phyloP scores from a whole-genome alignment of 2,797 vertebrate species.

The Enteromius radiatus region DNA sequence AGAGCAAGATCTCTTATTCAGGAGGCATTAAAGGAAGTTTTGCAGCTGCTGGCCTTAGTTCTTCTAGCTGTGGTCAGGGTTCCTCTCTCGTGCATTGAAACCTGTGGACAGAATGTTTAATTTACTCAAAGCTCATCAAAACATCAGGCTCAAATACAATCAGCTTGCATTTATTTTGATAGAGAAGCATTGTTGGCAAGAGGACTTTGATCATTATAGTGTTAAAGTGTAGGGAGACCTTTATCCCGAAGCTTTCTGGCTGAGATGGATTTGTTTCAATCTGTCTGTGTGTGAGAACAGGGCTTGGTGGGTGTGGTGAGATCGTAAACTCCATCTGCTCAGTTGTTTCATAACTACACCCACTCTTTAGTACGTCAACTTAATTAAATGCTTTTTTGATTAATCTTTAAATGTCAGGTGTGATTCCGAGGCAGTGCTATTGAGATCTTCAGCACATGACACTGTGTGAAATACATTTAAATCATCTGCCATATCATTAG shows the following conservation, averaged over 20 bases:
- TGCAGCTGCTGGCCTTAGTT: constrained; percentile 19
- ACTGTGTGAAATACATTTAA: not conserved
- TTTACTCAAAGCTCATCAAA: not conserved
- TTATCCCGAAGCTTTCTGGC: constrained; percentile 19
- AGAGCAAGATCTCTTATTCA: constrained; percentile 15
- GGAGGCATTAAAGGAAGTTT: not conserved
- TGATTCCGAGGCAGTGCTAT: not conserved
- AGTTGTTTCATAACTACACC: constrained; percentile 29
- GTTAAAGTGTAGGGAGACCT: constrained; percentile 10
- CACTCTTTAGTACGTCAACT: not conserved
- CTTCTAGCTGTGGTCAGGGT: not conserved
- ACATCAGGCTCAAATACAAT: constrained; percentile 9
- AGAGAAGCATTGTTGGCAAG: constrained; percentile 13
- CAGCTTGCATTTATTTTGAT: not conserved
- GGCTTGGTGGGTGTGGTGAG: constrained; percentile 43
- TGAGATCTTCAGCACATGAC: not conserved
- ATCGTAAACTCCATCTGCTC: constrained; percentile 23
- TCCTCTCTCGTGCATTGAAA: not conserved
- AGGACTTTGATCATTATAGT: constrained; percentile 21
- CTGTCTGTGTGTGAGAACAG: constrained; percentile 30
- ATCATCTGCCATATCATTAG: not conserved
- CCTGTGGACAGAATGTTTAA: not conserved
- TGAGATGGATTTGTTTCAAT: constrained; percentile 14
- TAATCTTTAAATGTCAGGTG: not conserved
- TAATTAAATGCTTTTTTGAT: not conserved